Percentiles rank a stretch among this genome's conserved stretches.
These are phyloP conservation scores for Hymenochirus boettgeri DNA, from an alignment of 2,113 vertebrate species.

Conservation along the genomic window DNA sequence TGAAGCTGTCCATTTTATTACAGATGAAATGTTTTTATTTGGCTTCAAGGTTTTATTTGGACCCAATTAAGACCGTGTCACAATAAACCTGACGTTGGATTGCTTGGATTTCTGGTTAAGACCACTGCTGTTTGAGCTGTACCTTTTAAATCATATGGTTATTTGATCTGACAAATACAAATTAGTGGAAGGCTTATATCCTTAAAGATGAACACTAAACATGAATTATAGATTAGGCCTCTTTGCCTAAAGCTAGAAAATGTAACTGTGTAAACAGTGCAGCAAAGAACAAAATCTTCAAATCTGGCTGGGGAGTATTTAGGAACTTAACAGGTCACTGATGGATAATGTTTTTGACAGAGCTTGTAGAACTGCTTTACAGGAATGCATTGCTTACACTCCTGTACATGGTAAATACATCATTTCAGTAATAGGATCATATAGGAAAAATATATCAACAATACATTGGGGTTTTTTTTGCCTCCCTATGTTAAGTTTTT, in stretches of 20 bases:
- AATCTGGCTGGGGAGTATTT: constrained; percentile 39
- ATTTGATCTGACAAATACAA: constrained; percentile 32
- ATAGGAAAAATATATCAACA: too few species aligned
- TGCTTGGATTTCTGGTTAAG: background rate
- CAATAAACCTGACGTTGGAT: background rate
- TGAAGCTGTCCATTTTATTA: too few species aligned
- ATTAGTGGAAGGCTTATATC: constrained; percentile 26
- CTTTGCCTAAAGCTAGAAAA: constrained; percentile 44
- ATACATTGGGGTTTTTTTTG: too few species aligned
- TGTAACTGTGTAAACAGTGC: constrained; percentile 40
- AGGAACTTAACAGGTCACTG: constrained; percentile 43
- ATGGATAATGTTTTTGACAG: constrained; percentile 32
- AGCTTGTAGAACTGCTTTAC: too few species aligned
- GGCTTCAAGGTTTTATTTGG: background rate
- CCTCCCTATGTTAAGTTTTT: too few species aligned
- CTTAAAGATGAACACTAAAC: constrained; percentile 31
- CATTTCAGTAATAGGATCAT: too few species aligned
- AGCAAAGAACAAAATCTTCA: constrained; percentile 36
- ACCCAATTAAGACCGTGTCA: background rate
- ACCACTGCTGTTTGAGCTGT: background rate
- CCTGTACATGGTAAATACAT: too few species aligned
- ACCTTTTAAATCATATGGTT: constrained; percentile 17
- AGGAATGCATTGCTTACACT: too few species aligned
- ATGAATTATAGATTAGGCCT: constrained; percentile 31
- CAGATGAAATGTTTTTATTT: background rate